These are phyloP conservation scores for Ophioninae sp. DNA, from an alignment of 2,888 invertebrate species.

Conservation along the genomic window DNA sequence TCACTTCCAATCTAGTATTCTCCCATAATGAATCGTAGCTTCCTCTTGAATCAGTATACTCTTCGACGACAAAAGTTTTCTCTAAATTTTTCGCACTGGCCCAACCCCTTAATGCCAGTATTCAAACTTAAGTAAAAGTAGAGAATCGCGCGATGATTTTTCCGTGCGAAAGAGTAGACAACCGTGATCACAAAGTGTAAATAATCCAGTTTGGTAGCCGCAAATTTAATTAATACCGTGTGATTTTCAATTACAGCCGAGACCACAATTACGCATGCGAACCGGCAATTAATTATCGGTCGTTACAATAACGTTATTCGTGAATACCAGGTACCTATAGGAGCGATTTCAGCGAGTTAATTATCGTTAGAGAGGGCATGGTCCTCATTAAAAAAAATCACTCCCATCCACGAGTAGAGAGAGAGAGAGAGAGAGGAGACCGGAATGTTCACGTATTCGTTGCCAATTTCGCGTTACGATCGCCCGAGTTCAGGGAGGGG, in stretches of 20 bases:
- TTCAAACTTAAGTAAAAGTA: not conserved
- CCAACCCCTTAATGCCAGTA: not conserved
- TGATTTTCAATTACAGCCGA: constrained; percentile 8
- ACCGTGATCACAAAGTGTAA: not conserved
- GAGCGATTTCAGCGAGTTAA: constrained; percentile 52
- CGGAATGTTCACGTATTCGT: constrained; percentile 45
- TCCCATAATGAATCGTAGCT: no score
- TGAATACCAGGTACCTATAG: not conserved
- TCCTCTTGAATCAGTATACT: no score
- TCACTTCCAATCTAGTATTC: no score
- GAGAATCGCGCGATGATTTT: not conserved
- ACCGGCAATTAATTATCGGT: constrained; percentile 47
- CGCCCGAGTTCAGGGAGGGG: not conserved
- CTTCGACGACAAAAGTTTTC: no score
- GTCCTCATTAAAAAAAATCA: constrained; percentile 38
- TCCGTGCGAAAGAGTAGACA: not conserved
- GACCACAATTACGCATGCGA: constrained; percentile 8
- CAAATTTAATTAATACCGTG: constrained; percentile 11
- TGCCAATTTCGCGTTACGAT: constrained; percentile 59
- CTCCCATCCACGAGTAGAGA: not conserved
- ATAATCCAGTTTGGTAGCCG: not conserved
- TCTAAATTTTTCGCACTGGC: no score
- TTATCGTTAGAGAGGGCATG: constrained; percentile 34
- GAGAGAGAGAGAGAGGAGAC: constrained; percentile 23
- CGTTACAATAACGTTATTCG: constrained; percentile 31